A percentile compares a stretch with the other conserved stretches of the same genome.
These are phyloP conservation scores for Macrobrachium rosenbergii DNA, from an alignment of 1,140 invertebrate genomes.

Conservation along the genomic window DNA sequence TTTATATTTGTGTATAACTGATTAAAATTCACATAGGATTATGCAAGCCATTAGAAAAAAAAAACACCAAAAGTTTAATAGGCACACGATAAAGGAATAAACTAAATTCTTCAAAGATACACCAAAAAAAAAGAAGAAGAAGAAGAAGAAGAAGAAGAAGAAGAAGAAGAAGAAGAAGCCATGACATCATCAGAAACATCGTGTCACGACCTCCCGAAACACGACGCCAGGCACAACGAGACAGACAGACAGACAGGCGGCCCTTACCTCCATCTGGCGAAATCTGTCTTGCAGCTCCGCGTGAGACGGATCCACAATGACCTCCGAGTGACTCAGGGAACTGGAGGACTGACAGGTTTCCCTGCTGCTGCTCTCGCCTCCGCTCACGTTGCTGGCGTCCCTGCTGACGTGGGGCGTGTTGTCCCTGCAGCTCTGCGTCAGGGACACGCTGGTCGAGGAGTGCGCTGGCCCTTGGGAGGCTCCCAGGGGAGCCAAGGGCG, in stretches of 20 bases:
- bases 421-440: slow-evolving; percentile 6
- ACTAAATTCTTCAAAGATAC: too few relatives aligned
- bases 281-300: slow-evolving; percentile 56
- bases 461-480: slow-evolving; percentile 27
- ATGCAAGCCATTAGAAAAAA: too few relatives aligned
- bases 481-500: slow-evolving; percentile 37
- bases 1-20: too few relatives aligned
- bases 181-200: too few relatives aligned
- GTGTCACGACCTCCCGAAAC: not conserved
- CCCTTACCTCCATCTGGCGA: slow-evolving; percentile 52
- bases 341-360: slow-evolving; percentile 48
- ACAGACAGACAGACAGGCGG: not conserved
- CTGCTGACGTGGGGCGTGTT: slow-evolving; percentile 7
- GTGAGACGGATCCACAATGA: slow-evolving; percentile 54
- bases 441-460: slow-evolving; percentile 40
- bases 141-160: too few relatives aligned
- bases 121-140: too few relatives aligned
- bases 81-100: too few relatives aligned
- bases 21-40: too few relatives aligned
- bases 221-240: not conserved
- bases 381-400: slow-evolving; percentile 46
- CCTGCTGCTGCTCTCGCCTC: slow-evolving; percentile 45
- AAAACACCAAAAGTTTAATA: too few relatives aligned
- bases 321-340: slow-evolving; percentile 54
- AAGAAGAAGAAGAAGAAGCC: too few relatives aligned